phyloP scores from a whole-genome alignment of 2,113 vertebrate genomes.

The Myotis yumanensis region DNA sequence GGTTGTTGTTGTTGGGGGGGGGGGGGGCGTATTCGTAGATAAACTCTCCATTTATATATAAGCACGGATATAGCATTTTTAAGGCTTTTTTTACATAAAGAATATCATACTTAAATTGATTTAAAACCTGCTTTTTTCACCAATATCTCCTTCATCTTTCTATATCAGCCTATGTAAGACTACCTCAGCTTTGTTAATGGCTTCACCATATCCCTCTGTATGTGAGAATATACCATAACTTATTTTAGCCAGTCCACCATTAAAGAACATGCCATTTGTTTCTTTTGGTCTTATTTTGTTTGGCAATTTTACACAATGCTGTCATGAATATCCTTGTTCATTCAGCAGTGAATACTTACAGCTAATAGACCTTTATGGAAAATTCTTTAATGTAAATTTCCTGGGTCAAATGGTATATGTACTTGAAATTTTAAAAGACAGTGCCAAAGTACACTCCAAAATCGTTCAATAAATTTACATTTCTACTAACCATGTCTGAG shows the following conservation, averaged over 20 bases:
- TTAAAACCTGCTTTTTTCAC: background rate
- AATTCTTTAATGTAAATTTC: slow-evolving; percentile 40
- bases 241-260: background rate
- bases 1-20: too few species aligned
- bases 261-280: background rate
- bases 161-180: background rate
- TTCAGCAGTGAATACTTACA: slow-evolving; percentile 2
- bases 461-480: background rate
- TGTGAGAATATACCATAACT: background rate
- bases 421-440: background rate
- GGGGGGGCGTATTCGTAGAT: background rate
- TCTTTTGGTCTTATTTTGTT: background rate
- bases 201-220: background rate
- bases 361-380: background rate
- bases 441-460: background rate
- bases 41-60: background rate
- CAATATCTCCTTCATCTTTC: background rate
- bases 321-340: background rate
- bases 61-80: background rate
- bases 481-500: background rate
- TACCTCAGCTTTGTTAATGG: background rate
- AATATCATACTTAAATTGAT: background rate
- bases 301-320: background rate
- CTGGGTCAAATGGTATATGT: background rate
- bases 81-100: background rate